Evolutionary conservation across 2,113 vertebrate genomes (phyloP), one percentile per base, ranked within the genome.

Genomic region (Drymodes brunneopygia): DNA sequence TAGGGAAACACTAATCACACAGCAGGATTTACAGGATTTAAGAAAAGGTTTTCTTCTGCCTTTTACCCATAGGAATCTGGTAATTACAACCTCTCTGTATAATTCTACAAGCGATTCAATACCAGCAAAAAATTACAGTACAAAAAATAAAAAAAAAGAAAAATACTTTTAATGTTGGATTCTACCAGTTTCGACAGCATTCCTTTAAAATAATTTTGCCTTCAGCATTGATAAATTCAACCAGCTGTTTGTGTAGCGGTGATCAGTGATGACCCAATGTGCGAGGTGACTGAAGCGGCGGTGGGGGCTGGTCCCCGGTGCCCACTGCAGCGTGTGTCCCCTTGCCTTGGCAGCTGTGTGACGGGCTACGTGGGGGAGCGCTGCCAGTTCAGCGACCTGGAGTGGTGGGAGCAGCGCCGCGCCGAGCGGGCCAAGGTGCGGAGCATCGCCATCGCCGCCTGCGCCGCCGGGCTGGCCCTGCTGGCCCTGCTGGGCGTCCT

Each of bases 341-440:
- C 38, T 87, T 60, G 40, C 65, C 95, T 69, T 72, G 92, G 67
- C 96, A 99, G 99, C 81, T 99, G 99, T 69, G 88, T 97, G 5
- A 67, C 95, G 0, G 99, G 99, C 54, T 99, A 97, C 20, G 89
- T 99, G 3, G 99, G 99, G 3, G 98, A 99, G 85, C 98, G 99
- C 11, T 99, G 99, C 94, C 98, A 99, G 97, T 98, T 98, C 98
- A 98, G 97, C 10, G 99, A 99, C 84, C 91, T 99, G 95, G 97
- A 98, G 60, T 99, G 99, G 98, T 98, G 99, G 99, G 98, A 99
- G 13, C 97, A 99, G 85, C 99, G 98, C 73, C 97, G 97, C 1
- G 83, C 97, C 0, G 97, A 98, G 85, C 88, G 95, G 10, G 95
- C 98, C 60, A 98, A 98, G 97, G 98, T 94, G 64, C 95, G 94